Percentiles rank a stretch among this genome's conserved stretches.
phyloP scores from a whole-genome alignment of 2,797 vertebrate species.

The Microcaecilia unicolor region DNA sequence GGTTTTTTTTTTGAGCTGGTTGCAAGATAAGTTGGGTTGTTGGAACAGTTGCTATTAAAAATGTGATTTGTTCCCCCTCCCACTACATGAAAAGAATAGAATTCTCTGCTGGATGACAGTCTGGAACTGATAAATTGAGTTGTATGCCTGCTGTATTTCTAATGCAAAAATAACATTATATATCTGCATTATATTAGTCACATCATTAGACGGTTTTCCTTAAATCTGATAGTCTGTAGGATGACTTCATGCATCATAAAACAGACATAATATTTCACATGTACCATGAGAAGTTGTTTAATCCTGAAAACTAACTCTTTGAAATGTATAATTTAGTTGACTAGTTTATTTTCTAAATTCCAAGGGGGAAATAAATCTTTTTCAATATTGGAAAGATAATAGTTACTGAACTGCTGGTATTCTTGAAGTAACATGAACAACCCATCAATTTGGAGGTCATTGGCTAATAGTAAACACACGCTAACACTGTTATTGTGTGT shows the following conservation, averaged over 20 bases:
- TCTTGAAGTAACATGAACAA: too few relatives aligned
- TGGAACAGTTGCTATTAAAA: conserved; percentile 10
- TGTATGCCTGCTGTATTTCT: neutral
- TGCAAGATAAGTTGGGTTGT: conserved; percentile 22
- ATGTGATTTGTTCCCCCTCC: conserved; percentile 6
- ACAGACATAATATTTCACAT: neutral
- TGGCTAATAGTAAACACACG: too few relatives aligned
- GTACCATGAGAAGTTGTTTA: neutral
- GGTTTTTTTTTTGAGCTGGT: conserved; percentile 5
- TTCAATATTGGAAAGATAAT: neutral
- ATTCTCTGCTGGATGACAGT: conserved; percentile 7
- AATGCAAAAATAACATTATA: neutral
- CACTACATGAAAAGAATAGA: conserved; percentile 10
- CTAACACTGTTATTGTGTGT: too few relatives aligned
- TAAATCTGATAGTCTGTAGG: neutral
- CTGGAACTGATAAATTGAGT: conserved; percentile 10
- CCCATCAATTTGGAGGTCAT: too few relatives aligned
- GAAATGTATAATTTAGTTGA: too few relatives aligned
- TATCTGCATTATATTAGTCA: conserved; percentile 6
- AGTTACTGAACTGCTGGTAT: too few relatives aligned
- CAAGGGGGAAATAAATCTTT: accelerated
- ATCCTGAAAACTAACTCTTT: too few relatives aligned
- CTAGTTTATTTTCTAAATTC: neutral
- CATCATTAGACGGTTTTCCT: conserved; percentile 7
- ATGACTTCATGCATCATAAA: neutral